These are phyloP conservation scores for Drosophila lutescens DNA, from an alignment of 2,888 invertebrate genomes.

Conservation along the genomic window DNA sequence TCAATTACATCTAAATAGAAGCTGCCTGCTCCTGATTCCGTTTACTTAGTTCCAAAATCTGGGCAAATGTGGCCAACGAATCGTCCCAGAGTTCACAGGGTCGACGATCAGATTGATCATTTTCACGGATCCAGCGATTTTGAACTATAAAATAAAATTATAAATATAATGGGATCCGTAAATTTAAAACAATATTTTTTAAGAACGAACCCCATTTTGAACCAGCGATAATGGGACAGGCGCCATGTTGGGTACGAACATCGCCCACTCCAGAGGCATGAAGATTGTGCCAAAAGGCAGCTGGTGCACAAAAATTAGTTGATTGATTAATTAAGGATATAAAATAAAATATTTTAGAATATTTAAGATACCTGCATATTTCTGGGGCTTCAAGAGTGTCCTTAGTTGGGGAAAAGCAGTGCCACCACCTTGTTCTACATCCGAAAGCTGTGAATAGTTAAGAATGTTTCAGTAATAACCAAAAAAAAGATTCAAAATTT, in stretches of 20 bases:
- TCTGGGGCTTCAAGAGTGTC: slow-evolving; percentile 87
- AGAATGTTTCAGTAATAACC: no score
- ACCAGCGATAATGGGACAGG: slow-evolving; percentile 97
- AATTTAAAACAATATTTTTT: neutral
- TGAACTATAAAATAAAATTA: slow-evolving; percentile 85
- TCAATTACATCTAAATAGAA: neutral
- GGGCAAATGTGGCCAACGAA: slow-evolving; percentile 5
- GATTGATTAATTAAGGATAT: neutral
- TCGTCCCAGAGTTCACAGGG: slow-evolving; percentile 85
- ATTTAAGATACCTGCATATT: slow-evolving; percentile 58
- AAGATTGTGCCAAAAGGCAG: slow-evolving; percentile 97
- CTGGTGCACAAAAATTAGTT: slow-evolving; percentile 11
- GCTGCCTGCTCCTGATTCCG: neutral
- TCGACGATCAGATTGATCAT: slow-evolving; percentile 90
- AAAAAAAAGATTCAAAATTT: no score
- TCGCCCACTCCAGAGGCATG: slow-evolving; percentile 96
- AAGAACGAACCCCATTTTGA: slow-evolving; percentile 94
- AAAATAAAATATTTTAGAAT: neutral
- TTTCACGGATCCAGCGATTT: slow-evolving; percentile 95
- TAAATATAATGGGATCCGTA: neutral
- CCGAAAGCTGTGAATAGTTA: slow-evolving; percentile 90
- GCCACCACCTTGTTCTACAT: slow-evolving; percentile 97
- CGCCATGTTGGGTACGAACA: slow-evolving; percentile 94
- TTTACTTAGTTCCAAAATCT: slow-evolving; percentile 7
- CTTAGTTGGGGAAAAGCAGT: slow-evolving; percentile 97